Evolutionary conservation across 2,797 vertebrate genomes (phyloP), one percentile per base, ranked within the genome.

Genomic region (Erpetoichthys calabaricus): DNA sequence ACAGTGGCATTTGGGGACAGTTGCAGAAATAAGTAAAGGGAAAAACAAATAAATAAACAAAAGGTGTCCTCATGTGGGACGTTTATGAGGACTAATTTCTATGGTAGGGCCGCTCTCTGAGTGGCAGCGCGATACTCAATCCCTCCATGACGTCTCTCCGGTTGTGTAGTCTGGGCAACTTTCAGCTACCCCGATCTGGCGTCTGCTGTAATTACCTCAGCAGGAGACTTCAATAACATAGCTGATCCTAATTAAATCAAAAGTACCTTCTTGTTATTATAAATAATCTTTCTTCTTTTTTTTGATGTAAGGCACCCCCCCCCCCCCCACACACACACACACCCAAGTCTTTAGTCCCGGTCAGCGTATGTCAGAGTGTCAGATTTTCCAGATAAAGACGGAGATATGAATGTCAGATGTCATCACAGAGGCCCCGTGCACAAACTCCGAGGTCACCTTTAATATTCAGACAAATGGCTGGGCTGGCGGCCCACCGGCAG

Each of bases 161-260:
- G 66, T 25, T 54, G 65, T 70, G 70, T 64, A 55, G 45, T 68
- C 56, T 71, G 64, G 53, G 51, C 60, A 57, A 56, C 8, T 42
- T 52, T 49, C 6, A 44, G 9, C 57, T 10, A n/a, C 49, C 60
- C 56, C 43, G 66, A 72, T 83, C 83, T 87, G 85, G 81, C 84
- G 66, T 74, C 68, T 80, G 76, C 83, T 81, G 83, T 62, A 25
- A 41, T 71, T 63, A 70, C 69, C 66, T 71, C 44, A 44, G 67
- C 61, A 63, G n/a, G 52, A 77, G 71, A 72, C 72, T 71, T 75
- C 70, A 75, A 70, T 77, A 80, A 75, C 69, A 69, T 69, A 75
- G 73, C 60, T 64, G 4, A 41, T 52, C 69, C 73, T 79, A 83
- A 85, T 85, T 86, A 64, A 70, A 83, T 84, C 71, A 81, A 53